Percentiles rank a stretch among this genome's conserved stretches.
phyloP scores from a whole-genome alignment of 2,888 invertebrate genomes.

The Ferrisia virgata region DNA sequence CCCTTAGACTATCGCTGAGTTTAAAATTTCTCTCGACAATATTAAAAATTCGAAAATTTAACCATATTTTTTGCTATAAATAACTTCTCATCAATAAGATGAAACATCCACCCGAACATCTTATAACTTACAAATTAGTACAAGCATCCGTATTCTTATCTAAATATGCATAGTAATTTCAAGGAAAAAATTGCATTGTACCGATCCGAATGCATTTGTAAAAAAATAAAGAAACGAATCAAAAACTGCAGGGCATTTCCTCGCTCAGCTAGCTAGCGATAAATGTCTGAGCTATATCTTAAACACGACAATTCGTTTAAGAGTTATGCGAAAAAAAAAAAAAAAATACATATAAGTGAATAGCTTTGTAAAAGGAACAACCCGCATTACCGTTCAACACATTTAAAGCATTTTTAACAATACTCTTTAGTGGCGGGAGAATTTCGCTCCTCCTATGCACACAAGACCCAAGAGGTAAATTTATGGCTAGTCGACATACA shows the following conservation, averaged over 20 bases:
- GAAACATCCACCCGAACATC: no score
- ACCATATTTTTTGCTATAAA: no score
- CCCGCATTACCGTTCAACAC: not conserved
- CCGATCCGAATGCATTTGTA: not conserved
- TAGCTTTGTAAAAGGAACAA: not conserved
- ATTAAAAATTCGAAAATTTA: no score
- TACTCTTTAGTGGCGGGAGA: not conserved
- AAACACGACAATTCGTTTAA: not conserved
- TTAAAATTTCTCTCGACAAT: no score
- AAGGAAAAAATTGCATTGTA: not conserved
- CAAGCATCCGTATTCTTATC: not conserved
- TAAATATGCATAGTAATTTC: not conserved
- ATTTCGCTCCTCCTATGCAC: not conserved
- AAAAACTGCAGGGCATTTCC: not conserved
- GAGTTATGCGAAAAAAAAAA: not conserved
- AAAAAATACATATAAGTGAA: no score
- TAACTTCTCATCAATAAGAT: no score
- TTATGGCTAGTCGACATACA: not conserved
- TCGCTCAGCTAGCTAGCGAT: not conserved
- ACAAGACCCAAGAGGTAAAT: not conserved
- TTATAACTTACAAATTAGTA: no score
- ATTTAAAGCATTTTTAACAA: not conserved
- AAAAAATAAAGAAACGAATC: not conserved
- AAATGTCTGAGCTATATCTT: not conserved
- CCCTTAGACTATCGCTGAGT: no score